Percentiles rank a stretch among this genome's conserved stretches.
Evolutionary conservation across 1,140 invertebrate species (phyloP).

Genomic region (Neodiprion virginianus): DNA sequence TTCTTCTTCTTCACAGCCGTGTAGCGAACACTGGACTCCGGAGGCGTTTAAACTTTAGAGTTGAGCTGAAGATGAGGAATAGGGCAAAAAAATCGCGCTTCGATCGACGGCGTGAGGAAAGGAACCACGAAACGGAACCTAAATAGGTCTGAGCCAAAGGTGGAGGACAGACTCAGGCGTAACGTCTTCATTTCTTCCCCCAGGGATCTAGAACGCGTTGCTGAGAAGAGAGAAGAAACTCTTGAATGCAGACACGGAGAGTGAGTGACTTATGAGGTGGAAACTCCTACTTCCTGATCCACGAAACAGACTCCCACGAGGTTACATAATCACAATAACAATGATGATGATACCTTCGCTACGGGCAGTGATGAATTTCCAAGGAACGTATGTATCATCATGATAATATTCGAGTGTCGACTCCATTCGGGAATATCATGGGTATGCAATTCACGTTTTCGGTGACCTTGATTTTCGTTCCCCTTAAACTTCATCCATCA

Average conservation of each 20-base stretch:
- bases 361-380: not conserved
- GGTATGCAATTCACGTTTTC: too few species aligned
- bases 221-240: not conserved
- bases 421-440: too few species aligned
- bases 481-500: too few species aligned
- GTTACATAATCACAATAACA: not conserved
- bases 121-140: too few species aligned
- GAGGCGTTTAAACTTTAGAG: too few species aligned
- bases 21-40: too few species aligned
- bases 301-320: conserved; percentile 39
- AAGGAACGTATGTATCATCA: too few species aligned
- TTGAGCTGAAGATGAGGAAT: not conserved
- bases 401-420: too few species aligned
- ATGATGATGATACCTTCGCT: not conserved
- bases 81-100: not conserved
- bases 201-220: not conserved
- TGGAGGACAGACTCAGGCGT: not conserved
- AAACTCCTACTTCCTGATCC: conserved; percentile 42
- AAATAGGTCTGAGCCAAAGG: too few species aligned
- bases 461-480: too few species aligned
- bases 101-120: not conserved
- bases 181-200: not conserved
- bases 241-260: not conserved
- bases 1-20: not conserved
- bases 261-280: not conserved